A percentile compares a stretch with the other conserved stretches of the same genome.
Evolutionary conservation across 2,888 invertebrate genomes (phyloP).

Genomic region (Cephonodes hylas): DNA sequence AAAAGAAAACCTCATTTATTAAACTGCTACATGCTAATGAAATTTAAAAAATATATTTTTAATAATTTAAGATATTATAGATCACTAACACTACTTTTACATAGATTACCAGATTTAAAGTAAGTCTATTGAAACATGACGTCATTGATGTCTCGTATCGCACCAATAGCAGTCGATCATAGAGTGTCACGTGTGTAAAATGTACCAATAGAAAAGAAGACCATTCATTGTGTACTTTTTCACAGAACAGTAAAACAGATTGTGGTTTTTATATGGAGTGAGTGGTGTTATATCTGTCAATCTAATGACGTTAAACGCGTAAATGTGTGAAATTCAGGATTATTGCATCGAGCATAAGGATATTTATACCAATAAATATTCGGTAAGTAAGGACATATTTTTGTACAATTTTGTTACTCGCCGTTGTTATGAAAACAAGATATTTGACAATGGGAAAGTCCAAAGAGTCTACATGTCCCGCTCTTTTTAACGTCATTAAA

Average conservation of each 20-base stretch:
- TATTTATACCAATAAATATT: conserved; percentile 84
- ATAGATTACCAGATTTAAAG: conserved; percentile 23
- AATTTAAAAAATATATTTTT: background rate
- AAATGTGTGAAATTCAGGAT: conserved; percentile 87
- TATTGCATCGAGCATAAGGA: conserved; percentile 85
- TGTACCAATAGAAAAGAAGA: conserved; percentile 70
- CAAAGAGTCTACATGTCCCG: conserved; percentile 68
- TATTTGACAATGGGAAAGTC: conserved; percentile 67
- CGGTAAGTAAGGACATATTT: conserved; percentile 79
- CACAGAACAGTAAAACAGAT: conserved; percentile 77
- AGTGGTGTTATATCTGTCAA: conserved; percentile 79
- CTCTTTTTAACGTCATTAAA: conserved; percentile 75
- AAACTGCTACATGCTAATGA: background rate
- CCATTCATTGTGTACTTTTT: conserved; percentile 82
- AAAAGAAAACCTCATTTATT: conserved; percentile 35
- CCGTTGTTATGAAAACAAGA: conserved; percentile 53
- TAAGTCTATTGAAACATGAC: conserved; percentile 47
- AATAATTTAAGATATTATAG: background rate
- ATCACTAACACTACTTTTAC: background rate
- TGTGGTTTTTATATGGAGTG: conserved; percentile 78
- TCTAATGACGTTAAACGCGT: conserved; percentile 75
- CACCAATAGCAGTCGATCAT: conserved; percentile 65
- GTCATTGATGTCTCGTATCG: conserved; percentile 38
- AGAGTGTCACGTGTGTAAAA: conserved; percentile 74
- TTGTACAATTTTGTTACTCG: conserved; percentile 27